Conservation (phyloP, 2,113 vertebrate species). For the Amazona guildingii region DNA sequence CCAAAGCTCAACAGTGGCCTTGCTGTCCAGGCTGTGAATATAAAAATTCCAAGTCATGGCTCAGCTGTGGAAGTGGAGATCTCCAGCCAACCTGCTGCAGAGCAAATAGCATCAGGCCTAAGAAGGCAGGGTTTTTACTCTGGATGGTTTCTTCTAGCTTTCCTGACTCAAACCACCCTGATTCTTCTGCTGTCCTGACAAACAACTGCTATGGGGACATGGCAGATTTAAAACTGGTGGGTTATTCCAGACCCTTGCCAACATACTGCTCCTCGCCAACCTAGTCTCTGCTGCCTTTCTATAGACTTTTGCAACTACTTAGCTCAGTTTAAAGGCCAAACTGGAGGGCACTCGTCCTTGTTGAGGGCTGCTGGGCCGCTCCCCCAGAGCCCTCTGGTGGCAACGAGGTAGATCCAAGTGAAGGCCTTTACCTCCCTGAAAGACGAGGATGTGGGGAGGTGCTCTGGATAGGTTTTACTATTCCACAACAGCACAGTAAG, state of each 20-base stretch:
- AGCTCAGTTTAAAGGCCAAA: background rate
- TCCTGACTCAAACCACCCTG: background rate
- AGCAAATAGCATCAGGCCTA: background rate
- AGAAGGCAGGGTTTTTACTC: background rate
- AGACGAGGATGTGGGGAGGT: background rate
- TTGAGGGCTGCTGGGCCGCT: background rate
- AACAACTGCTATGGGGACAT: background rate
- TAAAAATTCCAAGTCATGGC: background rate
- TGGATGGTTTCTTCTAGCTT: background rate
- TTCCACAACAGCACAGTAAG: background rate
- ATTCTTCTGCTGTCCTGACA: background rate
- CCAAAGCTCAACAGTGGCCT: background rate
- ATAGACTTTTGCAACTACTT: background rate
- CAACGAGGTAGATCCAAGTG: background rate
- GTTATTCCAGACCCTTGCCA: background rate
- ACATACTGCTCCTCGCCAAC: background rate
- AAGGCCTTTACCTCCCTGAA: background rate
- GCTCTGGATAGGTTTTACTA: background rate
- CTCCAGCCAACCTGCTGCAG: background rate
- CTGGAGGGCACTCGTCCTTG: background rate
- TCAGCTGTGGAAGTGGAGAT: background rate
- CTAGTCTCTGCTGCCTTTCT: background rate
- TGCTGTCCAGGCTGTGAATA: background rate
- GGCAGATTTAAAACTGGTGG: background rate
- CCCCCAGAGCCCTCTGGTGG: conserved; percentile 53